Evolutionary conservation across 2,113 vertebrate genomes (phyloP).

Genomic region (Eolophus roseicapilla): DNA sequence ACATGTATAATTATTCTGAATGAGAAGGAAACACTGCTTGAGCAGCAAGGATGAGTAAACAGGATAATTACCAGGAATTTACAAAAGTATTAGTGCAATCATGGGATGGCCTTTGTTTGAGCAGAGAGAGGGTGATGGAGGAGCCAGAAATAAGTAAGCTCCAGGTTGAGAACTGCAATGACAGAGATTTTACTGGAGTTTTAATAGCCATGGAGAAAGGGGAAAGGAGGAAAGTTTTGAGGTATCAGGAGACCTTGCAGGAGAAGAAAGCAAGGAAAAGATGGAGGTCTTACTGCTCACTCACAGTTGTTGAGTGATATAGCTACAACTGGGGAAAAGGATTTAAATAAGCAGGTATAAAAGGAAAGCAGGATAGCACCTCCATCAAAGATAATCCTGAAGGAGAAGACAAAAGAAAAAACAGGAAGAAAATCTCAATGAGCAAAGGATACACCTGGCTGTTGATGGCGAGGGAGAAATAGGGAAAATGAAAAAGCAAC

Average conservation of each 20-base stretch:
- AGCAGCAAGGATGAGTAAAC: slow-evolving; percentile 31
- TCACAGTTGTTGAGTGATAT: not conserved
- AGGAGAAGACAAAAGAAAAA: not conserved
- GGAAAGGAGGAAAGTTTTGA: not conserved
- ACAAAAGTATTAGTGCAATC: not conserved
- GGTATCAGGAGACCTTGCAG: not conserved
- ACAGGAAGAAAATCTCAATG: not conserved
- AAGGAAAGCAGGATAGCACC: not conserved
- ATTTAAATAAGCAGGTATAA: not conserved
- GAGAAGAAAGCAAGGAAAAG: not conserved
- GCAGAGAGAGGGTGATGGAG: not conserved
- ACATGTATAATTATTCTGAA: not conserved
- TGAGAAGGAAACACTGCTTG: not conserved
- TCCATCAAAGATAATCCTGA: not conserved
- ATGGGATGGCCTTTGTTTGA: slow-evolving; percentile 17
- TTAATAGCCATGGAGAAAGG: not conserved
- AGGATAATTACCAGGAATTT: slow-evolving; percentile 46
- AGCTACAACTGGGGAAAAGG: not conserved
- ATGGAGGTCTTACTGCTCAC: not conserved
- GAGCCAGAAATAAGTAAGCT: slow-evolving; percentile 15
- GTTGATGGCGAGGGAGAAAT: not conserved
- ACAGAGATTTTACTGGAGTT: not conserved
- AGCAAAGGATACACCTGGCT: not conserved
- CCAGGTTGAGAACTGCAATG: not conserved
- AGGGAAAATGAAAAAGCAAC: not conserved